Percentiles rank a stretch among this genome's conserved stretches.
Evolutionary conservation across 1,140 invertebrate species (phyloP).

Genomic region (Pachypeltis micranthus): DNA sequence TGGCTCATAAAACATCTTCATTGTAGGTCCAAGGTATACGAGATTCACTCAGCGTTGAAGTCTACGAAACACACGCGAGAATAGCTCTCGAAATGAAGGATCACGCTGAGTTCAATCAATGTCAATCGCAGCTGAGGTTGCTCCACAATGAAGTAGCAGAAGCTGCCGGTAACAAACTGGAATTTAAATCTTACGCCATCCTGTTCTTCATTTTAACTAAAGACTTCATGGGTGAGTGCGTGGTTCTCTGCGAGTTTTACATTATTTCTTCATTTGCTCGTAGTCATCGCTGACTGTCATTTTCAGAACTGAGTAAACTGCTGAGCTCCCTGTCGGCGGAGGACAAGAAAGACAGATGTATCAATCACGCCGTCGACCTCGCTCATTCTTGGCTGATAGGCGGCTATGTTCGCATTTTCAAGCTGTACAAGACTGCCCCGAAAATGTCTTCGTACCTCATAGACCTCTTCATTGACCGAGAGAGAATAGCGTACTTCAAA

Average conservation of each 20-base stretch:
- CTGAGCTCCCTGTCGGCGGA: slow-evolving; percentile 62
- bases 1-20: too few relatives aligned
- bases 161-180: slow-evolving; percentile 51
- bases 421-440: slow-evolving; percentile 73
- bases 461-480: slow-evolving; percentile 91
- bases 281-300: too few relatives aligned
- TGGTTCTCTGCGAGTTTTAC: too few relatives aligned
- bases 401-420: slow-evolving; percentile 87
- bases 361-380: slow-evolving; percentile 75
- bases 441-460: slow-evolving; percentile 93
- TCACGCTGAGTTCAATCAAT: slow-evolving; percentile 98
- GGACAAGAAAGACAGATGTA: slow-evolving; percentile 72
- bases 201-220: slow-evolving; percentile 96
- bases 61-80: slow-evolving; percentile 95
- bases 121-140: slow-evolving; percentile 92
- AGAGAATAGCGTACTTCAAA: slow-evolving; percentile 81
- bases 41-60: slow-evolving; percentile 85
- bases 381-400: slow-evolving; percentile 79
- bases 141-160: slow-evolving; percentile 68
- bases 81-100: slow-evolving; percentile 95
- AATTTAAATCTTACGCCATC: slow-evolving; percentile 92
- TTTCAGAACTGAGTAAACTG: slow-evolving; percentile 83
- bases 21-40: slow-evolving; percentile 84
- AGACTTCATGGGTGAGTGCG: slow-evolving; percentile 84
- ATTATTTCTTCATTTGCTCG: too few relatives aligned